Evolutionary conservation across 64 coral and sea anemone genomes (phyloP), one percentile per base, ranked within the genome.

Genomic region (Porites australiensis): DNA sequence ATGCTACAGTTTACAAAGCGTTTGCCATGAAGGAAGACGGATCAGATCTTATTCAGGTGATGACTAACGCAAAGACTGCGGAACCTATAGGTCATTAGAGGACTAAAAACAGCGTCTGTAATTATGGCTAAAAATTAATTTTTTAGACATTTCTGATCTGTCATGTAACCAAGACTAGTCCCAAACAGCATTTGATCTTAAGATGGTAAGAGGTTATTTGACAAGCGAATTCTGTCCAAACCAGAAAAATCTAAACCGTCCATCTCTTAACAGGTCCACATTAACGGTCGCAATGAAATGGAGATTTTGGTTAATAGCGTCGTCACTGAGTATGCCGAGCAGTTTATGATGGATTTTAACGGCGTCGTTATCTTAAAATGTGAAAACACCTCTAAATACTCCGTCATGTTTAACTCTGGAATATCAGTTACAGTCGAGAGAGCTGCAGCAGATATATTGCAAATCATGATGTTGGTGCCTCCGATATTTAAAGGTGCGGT

Each of bases 361-460:
- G 86, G 86, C 8, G 71, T 77, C 12, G 61, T 23, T 2, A 49
- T 93, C n/a, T 74, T 87, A 69, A 93, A 93, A 44, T 74, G 86
- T 15, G 37, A 48, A 13, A 77, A 87, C 47, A 79, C 50, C 6
- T 48, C 80, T 44, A 92, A 92, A 57, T 92, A 86, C 62, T 85
- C 82, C 54, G 70, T 46, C 19, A 86, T 77, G 16, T 92, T 92
- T 45, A 20, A 65, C 13, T 86, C 79, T 50, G 90, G 90, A 9
- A 87, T 93, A 77, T 83, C 91, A 46, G 91, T 93, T 7, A 87
- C 82, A 44, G 49, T 87, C 16, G 58, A 93, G 44, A 73, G 74
- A 9, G 57, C 18, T 50, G 65, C 27, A 7, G 65, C 23, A 7
- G 58, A 68, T 7, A 72, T 93, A 23, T 8, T 93, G 15, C 91